These are phyloP conservation scores for Acridotheres tristis DNA, from an alignment of 2,797 vertebrate species.

Conservation along the genomic window DNA sequence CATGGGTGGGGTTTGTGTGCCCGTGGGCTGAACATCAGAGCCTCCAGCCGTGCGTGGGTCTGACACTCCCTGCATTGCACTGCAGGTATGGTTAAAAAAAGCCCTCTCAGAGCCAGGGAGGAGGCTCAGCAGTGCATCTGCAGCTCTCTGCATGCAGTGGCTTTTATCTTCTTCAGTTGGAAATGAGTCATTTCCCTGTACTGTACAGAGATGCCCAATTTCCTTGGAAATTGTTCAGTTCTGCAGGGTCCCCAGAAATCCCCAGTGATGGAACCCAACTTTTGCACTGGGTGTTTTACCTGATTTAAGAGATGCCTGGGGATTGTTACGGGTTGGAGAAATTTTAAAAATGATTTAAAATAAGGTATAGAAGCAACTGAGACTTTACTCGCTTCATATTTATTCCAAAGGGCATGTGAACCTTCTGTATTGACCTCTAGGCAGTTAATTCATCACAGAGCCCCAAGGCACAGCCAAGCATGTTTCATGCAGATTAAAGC, in stretches of 20 bases:
- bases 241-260: slow-evolving; percentile 26
- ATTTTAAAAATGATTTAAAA: not conserved
- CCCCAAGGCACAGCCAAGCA: not conserved
- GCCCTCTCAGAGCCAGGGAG: not conserved
- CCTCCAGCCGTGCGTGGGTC: not conserved
- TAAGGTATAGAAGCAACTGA: not conserved
- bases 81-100: not conserved
- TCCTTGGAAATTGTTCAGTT: slow-evolving; percentile 36
- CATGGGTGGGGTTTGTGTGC: not conserved
- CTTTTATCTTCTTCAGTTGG: slow-evolving; percentile 19
- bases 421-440: not conserved
- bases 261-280: not conserved
- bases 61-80: not conserved
- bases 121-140: slow-evolving; percentile 14
- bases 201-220: slow-evolving; percentile 11
- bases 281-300: not conserved
- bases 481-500: not conserved
- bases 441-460: not conserved
- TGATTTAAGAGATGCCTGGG: not conserved
- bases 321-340: not conserved
- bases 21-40: not conserved
- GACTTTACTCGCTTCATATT: not conserved
- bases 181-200: slow-evolving; percentile 55
- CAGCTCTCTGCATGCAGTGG: not conserved
- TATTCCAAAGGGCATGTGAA: not conserved